Evolutionary conservation across 1,140 invertebrate genomes (phyloP), one percentile per base, ranked within the genome.

Genomic region (Sipha flava): DNA sequence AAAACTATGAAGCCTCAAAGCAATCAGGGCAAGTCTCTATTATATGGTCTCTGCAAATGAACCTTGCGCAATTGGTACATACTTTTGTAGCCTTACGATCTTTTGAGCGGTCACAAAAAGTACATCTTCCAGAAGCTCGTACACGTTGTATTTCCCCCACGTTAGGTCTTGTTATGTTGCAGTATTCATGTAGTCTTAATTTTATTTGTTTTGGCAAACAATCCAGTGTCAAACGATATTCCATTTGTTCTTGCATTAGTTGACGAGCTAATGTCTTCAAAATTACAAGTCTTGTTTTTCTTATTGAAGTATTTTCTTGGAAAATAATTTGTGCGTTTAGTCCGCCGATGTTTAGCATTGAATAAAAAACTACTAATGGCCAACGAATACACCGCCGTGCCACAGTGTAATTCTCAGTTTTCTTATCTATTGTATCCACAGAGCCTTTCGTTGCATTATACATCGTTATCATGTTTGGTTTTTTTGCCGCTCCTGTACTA

Each of bases 281-380:
- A 64, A 62, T n/a, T 57, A 40, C 23, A 2, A 40, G 52, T 26
- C 77, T 37, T 64, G 77, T 62, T 29, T 59, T 59, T 59, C 9
- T 59, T 64, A 40, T 45, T 79, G 31, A 0, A 4, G n/a, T 79
- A 62, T 64, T 79, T 62, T 23, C 54, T 40, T 64, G 37, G 26
- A 23, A 49, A 37, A 57, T 66, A 1, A 47, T 66, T 68, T 66
- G 49, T 29, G 75, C 37, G 14, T 68, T 68, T 43, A 68, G 64
- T 43, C 34, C 21, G 29, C 21, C 64, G 31, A 68, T 68, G 79
- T 84, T 82, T 73, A 84, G 34, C 40, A 85, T 77, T 29, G 72
- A 57, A 79, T 80, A 84, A 80, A 83, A 85, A 14, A 84, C 75
- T 12, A 82, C 80, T 49, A 84, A 62, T 40, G 85, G 83, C 84